phyloP scores from a whole-genome alignment of 64 coral and sea anemone species.

The Montipora foliosa region DNA sequence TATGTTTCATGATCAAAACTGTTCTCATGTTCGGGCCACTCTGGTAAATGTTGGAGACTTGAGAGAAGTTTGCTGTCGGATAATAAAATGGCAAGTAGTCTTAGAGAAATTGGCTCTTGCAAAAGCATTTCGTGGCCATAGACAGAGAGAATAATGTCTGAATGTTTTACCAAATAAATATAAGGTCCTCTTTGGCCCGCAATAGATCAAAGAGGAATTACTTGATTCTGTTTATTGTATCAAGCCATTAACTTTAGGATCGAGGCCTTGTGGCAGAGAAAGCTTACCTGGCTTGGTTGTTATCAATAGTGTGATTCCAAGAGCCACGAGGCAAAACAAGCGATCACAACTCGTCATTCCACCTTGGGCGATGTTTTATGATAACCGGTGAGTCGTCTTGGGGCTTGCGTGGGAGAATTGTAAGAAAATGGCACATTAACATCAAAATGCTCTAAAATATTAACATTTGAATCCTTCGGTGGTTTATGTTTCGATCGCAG shows the following conservation, averaged over 20 bases:
- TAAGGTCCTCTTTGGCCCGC: not conserved
- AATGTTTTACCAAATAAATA: not conserved
- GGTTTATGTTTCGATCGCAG: constrained; percentile 22
- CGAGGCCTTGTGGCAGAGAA: not conserved
- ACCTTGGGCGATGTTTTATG: not conserved
- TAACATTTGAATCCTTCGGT: constrained; percentile 35
- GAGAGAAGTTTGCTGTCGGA: not conserved
- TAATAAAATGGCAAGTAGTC: not conserved
- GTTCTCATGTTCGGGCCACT: not conserved
- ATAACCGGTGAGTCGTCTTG: not conserved
- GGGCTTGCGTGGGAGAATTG: not conserved
- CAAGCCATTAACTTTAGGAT: not conserved
- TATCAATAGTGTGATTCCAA: not conserved
- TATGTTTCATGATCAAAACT: not conserved
- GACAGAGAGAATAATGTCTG: not conserved
- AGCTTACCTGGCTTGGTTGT: constrained; percentile 25
- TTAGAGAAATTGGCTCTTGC: not conserved
- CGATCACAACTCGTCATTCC: constrained; percentile 7
- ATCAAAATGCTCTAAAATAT: not conserved
- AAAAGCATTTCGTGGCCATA: not conserved
- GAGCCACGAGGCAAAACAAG: not conserved
- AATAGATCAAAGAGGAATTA: not conserved
- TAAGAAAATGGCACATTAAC: not conserved
- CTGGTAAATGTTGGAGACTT: not conserved
- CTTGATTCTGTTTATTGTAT: not conserved